A percentile compares a stretch with the other conserved stretches of the same genome.
Conservation (phyloP, 2,888 invertebrate species). For the Rotaria macrura region DNA sequence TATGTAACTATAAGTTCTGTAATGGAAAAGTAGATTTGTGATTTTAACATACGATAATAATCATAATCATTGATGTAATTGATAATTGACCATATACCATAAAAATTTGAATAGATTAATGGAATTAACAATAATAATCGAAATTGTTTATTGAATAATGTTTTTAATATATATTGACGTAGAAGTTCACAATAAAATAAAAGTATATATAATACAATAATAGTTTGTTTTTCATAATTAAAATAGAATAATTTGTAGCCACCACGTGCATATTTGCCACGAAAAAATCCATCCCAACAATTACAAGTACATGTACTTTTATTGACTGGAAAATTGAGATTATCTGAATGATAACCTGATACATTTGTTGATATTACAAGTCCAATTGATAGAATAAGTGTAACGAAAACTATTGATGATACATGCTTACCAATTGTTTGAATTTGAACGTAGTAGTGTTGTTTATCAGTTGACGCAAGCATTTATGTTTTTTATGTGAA, state of each 20-base stretch:
- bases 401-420: not conserved
- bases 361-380: not conserved
- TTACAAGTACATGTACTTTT: slow-evolving; percentile 5
- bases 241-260: slow-evolving; percentile 23
- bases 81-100: slow-evolving; percentile 5
- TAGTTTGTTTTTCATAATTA: slow-evolving; percentile 16
- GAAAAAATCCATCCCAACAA: slow-evolving; percentile 27
- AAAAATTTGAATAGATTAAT: slow-evolving; percentile 21
- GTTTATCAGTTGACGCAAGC: not conserved
- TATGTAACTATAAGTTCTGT: slow-evolving; percentile 1
- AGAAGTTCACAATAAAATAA: slow-evolving; percentile 19
- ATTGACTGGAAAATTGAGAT: not conserved
- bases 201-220: not conserved
- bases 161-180: not conserved
- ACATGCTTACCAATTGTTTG: not conserved
- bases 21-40: not conserved
- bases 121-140: not conserved
- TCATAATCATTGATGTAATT: slow-evolving; percentile 28
- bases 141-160: not conserved
- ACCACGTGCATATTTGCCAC: slow-evolving; percentile 6
- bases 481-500: not conserved
- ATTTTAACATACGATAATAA: slow-evolving; percentile 17
- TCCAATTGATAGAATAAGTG: not conserved
- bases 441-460: not conserved
- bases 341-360: slow-evolving; percentile 9